Percentiles rank a stretch among this genome's conserved stretches.
Evolutionary conservation across 2,888 invertebrate species (phyloP).

Genomic region (Mactromeris polynyma): DNA sequence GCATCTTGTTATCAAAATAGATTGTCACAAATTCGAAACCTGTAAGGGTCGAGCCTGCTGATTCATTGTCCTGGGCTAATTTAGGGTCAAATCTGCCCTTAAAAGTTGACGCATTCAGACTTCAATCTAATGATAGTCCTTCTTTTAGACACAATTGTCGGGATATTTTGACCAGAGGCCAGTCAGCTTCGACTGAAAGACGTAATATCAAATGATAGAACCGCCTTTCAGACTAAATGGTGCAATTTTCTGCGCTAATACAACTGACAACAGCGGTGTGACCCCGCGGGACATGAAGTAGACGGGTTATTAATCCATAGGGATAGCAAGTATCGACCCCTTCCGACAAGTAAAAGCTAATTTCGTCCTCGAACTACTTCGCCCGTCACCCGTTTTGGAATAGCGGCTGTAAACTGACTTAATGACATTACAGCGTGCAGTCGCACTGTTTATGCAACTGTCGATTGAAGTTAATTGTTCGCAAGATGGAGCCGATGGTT

Average conservation of each 20-base stretch:
- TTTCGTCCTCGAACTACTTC: not conserved
- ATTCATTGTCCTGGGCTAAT: not conserved
- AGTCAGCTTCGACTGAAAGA: slow-evolving; percentile 31
- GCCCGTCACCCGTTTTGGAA: not conserved
- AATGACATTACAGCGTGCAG: not conserved
- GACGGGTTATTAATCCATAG: slow-evolving; percentile 24
- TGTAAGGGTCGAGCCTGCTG: not conserved
- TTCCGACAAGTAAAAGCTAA: not conserved
- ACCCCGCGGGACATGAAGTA: slow-evolving; percentile 41
- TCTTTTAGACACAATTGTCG: slow-evolving; percentile 34
- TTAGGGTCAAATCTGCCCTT: not conserved
- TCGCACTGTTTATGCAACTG: not conserved
- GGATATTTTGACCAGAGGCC: slow-evolving; percentile 45
- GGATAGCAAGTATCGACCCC: not conserved
- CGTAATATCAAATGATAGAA: slow-evolving; percentile 10
- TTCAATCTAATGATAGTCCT: not conserved
- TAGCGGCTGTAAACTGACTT: not conserved
- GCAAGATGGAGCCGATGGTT: too few relatives aligned
- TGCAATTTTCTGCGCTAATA: slow-evolving; percentile 36
- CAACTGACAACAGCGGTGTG: slow-evolving; percentile 20
- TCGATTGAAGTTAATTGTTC: not conserved
- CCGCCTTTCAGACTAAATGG: slow-evolving; percentile 26
- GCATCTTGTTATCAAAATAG: not conserved
- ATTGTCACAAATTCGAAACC: not conserved
- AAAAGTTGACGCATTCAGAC: not conserved